Evolutionary conservation across 1,140 invertebrate genomes (phyloP), one percentile per base, ranked within the genome.

Genomic region (Cydia amplana): DNA sequence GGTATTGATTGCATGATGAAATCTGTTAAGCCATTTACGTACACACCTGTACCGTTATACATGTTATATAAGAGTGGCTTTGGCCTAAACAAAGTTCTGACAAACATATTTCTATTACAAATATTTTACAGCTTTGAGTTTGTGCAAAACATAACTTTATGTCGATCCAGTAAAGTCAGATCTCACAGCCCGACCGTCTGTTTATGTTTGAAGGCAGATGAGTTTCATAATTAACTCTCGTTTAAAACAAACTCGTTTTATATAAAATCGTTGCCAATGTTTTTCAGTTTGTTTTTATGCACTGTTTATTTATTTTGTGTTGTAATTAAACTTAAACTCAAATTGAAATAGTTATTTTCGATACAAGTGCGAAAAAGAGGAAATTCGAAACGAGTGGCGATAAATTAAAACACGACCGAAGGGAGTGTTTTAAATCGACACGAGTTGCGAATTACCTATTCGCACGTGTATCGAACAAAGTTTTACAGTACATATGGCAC

Each of bases 31-130:
- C 32, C 32, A 6, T 32, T 6, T 32, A 40, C 9, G 12, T 46
- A 46, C 43, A 1, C 5, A 46, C 40, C 14, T 16, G 9, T 4
- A 46, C 12, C 7, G 36, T 46, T 46, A 7, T 46, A 46, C 12
- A 9, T 10, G 43, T 43, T 10, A 43, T 43, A 60, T 9, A 60
- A 18, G 55, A 60, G 5, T 23, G 7, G n/a, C 20, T n/a, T 60
- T 60, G 16, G 55, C 55, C 10, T 18, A 3, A 60, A 60, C 55
- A 23, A 60, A 12, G 9, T 60, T 60, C 20, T 10, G 20, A 60
- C 18, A 70, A 70, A 70, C 65, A 43, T 70, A 70, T 70, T 70
- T 70, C 14, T 70, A 70, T 70, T 70, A 70, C 65, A 70, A 70
- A 70, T 70, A 36, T 43, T 70, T 70, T 14, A 36, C 65, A 70